Evolutionary conservation across 2,797 vertebrate genomes (phyloP), one percentile per base, ranked within the genome.

Genomic region (Acrossocheilus fasciatus): DNA sequence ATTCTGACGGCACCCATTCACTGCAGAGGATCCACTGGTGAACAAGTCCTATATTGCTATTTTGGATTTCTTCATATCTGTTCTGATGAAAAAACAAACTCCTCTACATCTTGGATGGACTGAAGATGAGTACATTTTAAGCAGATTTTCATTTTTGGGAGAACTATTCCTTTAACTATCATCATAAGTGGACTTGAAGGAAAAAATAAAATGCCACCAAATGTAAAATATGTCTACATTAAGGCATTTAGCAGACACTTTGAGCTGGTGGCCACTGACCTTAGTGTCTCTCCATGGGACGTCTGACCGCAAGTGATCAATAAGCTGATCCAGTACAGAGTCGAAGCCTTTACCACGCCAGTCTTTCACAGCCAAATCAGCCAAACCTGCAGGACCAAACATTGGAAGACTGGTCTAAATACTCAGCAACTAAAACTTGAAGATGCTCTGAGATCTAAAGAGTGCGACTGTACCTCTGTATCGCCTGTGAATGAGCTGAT

Each of bases 321-420:
- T 90, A 26, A 99, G 95, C n/a, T 96, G 96, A 90, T 90, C 87
- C 74, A 98, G 89, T 18, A 96, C 95, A 64, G 91, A 89, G 83
- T 96, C 96, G 82, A 98, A 97, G 88, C 97, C 97, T 93, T 95
- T 96, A 84, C 97, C 96, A 85, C 90, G 93, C 97, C 97, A 98
- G 87, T 98, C 96, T 88, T 97, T 97, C 66, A 39, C 54, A 39
- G 83, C 82, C 85, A 91, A 81, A 34, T 89, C 86, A 85, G 77
- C 75, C 82, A 89, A 72, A 50, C 90, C 89, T 90, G 52, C 10
- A 80, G 15, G 9, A 64, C 23, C 45, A 47, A 52, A 36, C n/a
- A 50, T 41, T 20, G 39, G 52, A 26, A 20, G 18, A 52, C 17
- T 4, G 34, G 30, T 70, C 54, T n/a, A 47, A 30, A 54, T 12